These are phyloP conservation scores for Myiotriccus ornatus DNA, from an alignment of 2,797 vertebrate genomes.

Conservation along the genomic window DNA sequence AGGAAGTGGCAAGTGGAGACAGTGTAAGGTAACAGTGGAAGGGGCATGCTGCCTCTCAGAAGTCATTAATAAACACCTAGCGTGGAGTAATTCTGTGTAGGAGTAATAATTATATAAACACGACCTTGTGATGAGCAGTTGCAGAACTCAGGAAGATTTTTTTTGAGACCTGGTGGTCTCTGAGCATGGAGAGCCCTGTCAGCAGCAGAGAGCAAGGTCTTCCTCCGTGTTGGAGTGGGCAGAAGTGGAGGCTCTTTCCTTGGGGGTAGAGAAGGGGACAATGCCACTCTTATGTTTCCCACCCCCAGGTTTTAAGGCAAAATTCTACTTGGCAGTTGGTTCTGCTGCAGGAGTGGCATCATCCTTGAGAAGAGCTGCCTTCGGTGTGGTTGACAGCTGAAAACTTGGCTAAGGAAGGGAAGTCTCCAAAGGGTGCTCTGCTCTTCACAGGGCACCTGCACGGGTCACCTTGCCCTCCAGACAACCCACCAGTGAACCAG, in stretches of 20 bases:
- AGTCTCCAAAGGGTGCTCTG: not conserved
- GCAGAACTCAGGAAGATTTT: not conserved
- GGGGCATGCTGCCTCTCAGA: not conserved
- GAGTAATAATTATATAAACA: not conserved
- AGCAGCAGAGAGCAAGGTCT: not conserved
- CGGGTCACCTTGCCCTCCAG: not conserved
- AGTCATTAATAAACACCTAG: not conserved
- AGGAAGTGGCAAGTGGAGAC: not conserved
- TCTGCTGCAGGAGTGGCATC: not conserved
- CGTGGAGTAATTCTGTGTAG: not conserved
- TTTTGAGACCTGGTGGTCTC: not conserved
- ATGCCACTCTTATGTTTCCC: rapidly evolving
- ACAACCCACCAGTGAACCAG: no score
- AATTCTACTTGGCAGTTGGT: not conserved
- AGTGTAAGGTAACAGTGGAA: not conserved
- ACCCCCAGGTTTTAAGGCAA: not conserved
- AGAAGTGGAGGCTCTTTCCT: not conserved
- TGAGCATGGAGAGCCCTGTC: not conserved
- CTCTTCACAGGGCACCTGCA: not conserved
- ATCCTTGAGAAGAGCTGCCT: not conserved
- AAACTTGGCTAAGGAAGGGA: not conserved
- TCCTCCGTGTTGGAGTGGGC: rapidly evolving
- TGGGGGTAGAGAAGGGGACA: not conserved
- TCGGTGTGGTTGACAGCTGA: rapidly evolving
- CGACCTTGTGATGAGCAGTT: not conserved